Evolutionary conservation across 1,140 invertebrate species (phyloP), one percentile per base, ranked within the genome.

Genomic region (Cataglyphis hispanica): DNA sequence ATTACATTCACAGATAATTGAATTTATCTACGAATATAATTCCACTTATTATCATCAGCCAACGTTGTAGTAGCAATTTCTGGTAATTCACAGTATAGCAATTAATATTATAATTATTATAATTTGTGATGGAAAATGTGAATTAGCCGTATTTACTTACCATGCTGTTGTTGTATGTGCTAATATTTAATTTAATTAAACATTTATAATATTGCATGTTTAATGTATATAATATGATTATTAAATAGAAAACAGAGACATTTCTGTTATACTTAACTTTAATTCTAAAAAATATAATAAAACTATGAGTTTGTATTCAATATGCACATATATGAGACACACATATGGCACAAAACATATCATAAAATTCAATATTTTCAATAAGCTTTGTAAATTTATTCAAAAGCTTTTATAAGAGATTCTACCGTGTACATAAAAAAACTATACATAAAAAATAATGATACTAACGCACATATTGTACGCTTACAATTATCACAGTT

Each of bases 81-180:
- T 53, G 19, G 3, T 80, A 43, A 43, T 43, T 50, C 13, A 34
- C 34, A 78, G n/a, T 31, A 16, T 56, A 27, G 53, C 25, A 80
- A 67, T 10, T 61, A 10, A 22, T 11, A 43, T 69, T 43, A 13
- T 83, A 72, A 43, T 61, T 60, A 81, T 58, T 58, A 31, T 60
- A 70, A 37, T 43, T 10, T 56, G 60, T 81, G 58, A 10, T 80
- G 31, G 22, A 50, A 83, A 43, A 74, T 83, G 72, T 46, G n/a
- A 60, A 83, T 83, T 60, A 43, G 50, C 78, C 78, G 67, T 83
- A 72, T 37, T 83, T 83, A 83, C 78, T 83, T 83, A 83, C 78
- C 78, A 74, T 83, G 46, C 53, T 10, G 34, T 16, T 19, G 53
- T 34, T 56, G 27, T 58, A 83, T 31, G 13, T 16, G 78, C 67